Conservation (phyloP, 2,797 vertebrate species). For the Crenichthys baileyi region DNA sequence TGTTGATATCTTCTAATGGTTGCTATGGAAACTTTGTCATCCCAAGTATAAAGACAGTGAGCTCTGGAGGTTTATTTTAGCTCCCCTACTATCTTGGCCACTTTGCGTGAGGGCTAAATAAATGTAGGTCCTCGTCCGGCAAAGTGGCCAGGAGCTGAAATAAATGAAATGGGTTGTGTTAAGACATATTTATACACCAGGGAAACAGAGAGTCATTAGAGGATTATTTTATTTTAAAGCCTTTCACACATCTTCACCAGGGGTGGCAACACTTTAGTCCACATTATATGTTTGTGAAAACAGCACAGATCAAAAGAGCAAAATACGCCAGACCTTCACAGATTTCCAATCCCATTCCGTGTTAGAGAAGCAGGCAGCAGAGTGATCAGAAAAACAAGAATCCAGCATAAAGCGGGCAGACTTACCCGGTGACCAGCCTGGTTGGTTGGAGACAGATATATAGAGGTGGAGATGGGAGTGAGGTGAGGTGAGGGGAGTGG, state of each 20-base stretch:
- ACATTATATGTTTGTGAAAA: conserved; percentile 1
- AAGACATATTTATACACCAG: no score
- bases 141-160: neutral
- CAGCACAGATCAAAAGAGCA: conserved; percentile 5
- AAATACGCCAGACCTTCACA: conserved; percentile 3
- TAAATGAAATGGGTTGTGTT: no score
- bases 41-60: no score
- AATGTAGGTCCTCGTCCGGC: neutral
- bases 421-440: conserved; percentile 99
- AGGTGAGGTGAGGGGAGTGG: conserved; percentile 78
- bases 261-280: neutral
- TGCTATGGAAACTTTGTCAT: no score
- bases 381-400: conserved; percentile 73
- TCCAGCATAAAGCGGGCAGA: conserved; percentile 75
- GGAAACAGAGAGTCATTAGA: no score
- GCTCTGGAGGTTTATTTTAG: neutral
- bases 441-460: conserved; percentile 89
- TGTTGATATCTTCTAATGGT: no score
- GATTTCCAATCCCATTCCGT: conserved; percentile 5
- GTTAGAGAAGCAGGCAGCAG: conserved; percentile 72
- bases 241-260: neutral
- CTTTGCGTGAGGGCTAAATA: neutral
- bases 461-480: conserved; percentile 74
- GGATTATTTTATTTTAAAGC: neutral
- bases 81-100: neutral